Conservation (phyloP, 2,888 invertebrate species). For the Xestia rhomboidea region DNA sequence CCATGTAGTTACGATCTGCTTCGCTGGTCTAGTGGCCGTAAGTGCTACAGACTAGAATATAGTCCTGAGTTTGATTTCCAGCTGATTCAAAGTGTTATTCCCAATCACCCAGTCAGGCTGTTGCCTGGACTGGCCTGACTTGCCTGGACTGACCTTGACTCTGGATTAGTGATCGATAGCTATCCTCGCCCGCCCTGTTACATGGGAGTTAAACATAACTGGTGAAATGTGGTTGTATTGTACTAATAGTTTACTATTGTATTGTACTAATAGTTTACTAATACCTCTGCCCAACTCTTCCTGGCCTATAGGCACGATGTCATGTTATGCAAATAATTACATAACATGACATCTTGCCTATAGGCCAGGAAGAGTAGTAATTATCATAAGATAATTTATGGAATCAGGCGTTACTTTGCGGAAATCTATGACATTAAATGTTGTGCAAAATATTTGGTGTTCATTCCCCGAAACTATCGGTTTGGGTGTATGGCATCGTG, state of each 20-base stretch:
- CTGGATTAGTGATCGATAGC: neutral
- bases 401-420: neutral
- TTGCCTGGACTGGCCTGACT: too few relatives aligned
- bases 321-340: too few relatives aligned
- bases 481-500: neutral
- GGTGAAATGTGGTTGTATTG: neutral
- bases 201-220: neutral
- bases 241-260: neutral
- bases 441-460: neutral
- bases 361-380: too few relatives aligned
- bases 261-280: neutral
- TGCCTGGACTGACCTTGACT: too few relatives aligned
- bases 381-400: too few relatives aligned
- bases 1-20: neutral
- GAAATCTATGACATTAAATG: neutral
- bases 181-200: neutral
- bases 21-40: neutral
- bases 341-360: too few relatives aligned
- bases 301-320: neutral
- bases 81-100: neutral
- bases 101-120: too few relatives aligned
- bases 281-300: neutral
- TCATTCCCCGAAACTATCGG: neutral
- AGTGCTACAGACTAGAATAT: neutral
- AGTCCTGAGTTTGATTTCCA: neutral